Evolutionary conservation across 2,888 invertebrate genomes (phyloP), one percentile per base, ranked within the genome.

Genomic region (Camponotus fellah): DNA sequence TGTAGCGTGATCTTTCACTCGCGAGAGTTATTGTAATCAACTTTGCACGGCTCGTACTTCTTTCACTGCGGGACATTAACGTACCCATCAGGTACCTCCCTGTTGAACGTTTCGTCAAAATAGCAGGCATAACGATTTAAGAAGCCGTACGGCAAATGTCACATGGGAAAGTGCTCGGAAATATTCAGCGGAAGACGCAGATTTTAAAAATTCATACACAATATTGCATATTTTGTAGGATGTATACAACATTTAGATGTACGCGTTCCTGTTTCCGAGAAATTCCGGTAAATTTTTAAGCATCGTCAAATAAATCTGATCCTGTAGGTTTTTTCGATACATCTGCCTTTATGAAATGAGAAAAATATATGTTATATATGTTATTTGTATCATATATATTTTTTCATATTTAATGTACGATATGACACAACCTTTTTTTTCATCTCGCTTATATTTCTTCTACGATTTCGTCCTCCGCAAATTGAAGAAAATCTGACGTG

Each of bases 11-110:
- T 69, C 87, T 58, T 71, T 8, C 6, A 71, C 62, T 87, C 72
- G 62, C 60, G 68, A 69, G 82, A 89, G 64, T 89, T 85, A 87
- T 83, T 66, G 83, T 71, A 69, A 84, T 85, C 85, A 76, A 81
- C 82, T 75, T 76, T 46, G 58, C 60, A 26, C 81, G 26, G 43
- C 66, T 46, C 53, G 17, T 65, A 77, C n/a, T 14, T 10, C 60
- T 62, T 60, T 56, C 37, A 37, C 3, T 40, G 14, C 26, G 26
- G 37, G 46, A 40, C 80, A 82, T 80, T 80, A 80, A 80, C 26
- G 68, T 26, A 26, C 26, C 66, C 66, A 60, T 66, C 82, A 82
- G 82, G 46, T 60, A 49, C 2, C 21, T 58, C 12, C 34, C 12
- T 37, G n/a, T 77, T 26, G 69, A 77, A 43, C 43, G 14, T 66